Base-by-base conservation (phyloP, 2,113 vertebrate genomes). In the Cebidichthys violaceus region DNA sequence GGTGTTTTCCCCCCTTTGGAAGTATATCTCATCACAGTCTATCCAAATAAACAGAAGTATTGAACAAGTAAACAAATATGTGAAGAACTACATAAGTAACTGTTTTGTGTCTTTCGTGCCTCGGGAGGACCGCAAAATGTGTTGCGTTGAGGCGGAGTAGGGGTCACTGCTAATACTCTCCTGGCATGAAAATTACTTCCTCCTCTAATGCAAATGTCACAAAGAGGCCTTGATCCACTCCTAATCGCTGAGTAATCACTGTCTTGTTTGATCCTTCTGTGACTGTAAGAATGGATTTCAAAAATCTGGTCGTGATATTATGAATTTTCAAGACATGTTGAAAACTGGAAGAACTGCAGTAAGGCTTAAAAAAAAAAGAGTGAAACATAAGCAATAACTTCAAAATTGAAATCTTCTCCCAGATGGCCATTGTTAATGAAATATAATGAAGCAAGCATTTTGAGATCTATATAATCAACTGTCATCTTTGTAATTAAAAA, bases 221-320 rank as follows among this genome's bases (percentile, higher is more conserved):
- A 88, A 86, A 91, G 81, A 90, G 80, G 69, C 85, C 86, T 81
- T 93, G 90, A 94, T 93, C 91, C 92, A 90, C 78, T 84, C 61
- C 77, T 92, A 92, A 95, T 92, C 87, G 47, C 90, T 74, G 69
- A 79, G 80, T 87, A 93, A 93, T 93, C 90, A 89, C 86, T 83
- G 88, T 90, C 73, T 77, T 89, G 88, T 90, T 91, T 92, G 81
- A 93, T 90, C 88, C 87, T 78, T 88, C 90, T 91, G 83, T 86
- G 86, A 84, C 64, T 64, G 69, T 35, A 88, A 89, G 76, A 88
- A 90, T 89, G 86, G 88, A 90, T 93, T 93, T 89, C 6, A 70
- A 75, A 90, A 91, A 91, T 90, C 88, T 83, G 80, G 52, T 86
- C 67, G 67, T 79, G 59, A 83, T 83, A 90, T 91, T 86, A 83